Evolutionary conservation across 2,797 vertebrate genomes (phyloP).

Genomic region (Lepilemur ruficaudatus): DNA sequence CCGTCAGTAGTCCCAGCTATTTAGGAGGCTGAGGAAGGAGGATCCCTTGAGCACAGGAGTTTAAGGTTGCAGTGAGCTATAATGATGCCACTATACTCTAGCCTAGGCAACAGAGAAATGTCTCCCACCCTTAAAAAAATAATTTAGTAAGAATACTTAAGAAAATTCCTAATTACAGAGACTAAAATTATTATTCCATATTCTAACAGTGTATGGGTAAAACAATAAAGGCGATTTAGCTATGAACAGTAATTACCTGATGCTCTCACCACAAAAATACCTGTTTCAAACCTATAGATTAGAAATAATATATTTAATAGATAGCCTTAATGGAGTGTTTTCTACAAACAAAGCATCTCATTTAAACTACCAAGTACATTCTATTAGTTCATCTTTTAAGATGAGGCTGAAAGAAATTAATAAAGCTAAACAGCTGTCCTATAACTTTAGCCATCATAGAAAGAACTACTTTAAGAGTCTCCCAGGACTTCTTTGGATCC

Average conservation of each 20-base stretch:
- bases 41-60: no score
- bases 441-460: background rate
- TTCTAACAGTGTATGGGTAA: background rate
- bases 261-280: background rate
- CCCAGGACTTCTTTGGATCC: background rate
- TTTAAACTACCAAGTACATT: background rate
- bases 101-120: no score
- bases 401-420: background rate
- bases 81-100: no score
- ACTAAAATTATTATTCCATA: background rate
- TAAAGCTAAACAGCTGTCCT: background rate
- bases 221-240: background rate
- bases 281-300: background rate
- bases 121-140: background rate
- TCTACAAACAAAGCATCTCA: conserved; percentile 4
- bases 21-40: no score
- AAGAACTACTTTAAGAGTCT: conserved; percentile 32
- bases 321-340: background rate
- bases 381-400: background rate
- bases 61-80: no score
- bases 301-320: conserved; percentile 21
- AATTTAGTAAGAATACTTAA: background rate
- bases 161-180: conserved; percentile 17
- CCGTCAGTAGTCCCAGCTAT: no score
- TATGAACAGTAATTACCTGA: background rate